These are phyloP conservation scores for Peromyscus attwateri DNA, from an alignment of 2,797 vertebrate genomes.

Conservation along the genomic window DNA sequence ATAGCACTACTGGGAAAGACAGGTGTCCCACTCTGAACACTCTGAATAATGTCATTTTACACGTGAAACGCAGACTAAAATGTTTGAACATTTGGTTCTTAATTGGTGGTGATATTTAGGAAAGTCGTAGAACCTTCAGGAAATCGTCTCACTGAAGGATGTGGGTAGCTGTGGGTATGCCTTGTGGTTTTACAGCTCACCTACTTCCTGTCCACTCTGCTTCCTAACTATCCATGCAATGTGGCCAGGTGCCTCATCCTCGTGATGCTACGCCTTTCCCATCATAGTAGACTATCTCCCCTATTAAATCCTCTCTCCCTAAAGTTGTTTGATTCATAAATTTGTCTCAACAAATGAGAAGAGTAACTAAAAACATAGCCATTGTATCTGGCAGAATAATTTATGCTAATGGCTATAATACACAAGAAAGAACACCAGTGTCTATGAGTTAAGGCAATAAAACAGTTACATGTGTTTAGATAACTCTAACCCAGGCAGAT, in stretches of 20 bases:
- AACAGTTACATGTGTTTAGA: background rate
- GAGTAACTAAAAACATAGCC: background rate
- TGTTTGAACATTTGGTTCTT: background rate
- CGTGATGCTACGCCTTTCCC: background rate
- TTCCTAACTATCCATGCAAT: no score
- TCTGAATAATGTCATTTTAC: background rate
- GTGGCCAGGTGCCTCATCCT: background rate
- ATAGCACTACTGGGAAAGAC: background rate
- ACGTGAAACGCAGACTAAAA: background rate
- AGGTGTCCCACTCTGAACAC: background rate
- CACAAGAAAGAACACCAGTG: background rate
- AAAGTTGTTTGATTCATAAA: background rate
- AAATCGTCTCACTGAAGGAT: no score
- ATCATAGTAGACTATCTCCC: background rate
- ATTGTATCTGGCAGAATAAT: background rate
- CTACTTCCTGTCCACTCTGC: background rate
- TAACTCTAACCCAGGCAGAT: background rate
- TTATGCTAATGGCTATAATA: background rate
- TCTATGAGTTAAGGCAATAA: background rate
- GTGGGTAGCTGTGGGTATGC: background rate
- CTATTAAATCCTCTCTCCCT: background rate
- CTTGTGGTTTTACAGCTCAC: background rate
- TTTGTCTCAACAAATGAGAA: background rate
- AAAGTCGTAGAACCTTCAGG: background rate
- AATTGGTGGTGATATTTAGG: background rate